Evolutionary conservation across 2,888 invertebrate genomes (phyloP), one percentile per base, ranked within the genome.

Genomic region (Apotomis turbidana): DNA sequence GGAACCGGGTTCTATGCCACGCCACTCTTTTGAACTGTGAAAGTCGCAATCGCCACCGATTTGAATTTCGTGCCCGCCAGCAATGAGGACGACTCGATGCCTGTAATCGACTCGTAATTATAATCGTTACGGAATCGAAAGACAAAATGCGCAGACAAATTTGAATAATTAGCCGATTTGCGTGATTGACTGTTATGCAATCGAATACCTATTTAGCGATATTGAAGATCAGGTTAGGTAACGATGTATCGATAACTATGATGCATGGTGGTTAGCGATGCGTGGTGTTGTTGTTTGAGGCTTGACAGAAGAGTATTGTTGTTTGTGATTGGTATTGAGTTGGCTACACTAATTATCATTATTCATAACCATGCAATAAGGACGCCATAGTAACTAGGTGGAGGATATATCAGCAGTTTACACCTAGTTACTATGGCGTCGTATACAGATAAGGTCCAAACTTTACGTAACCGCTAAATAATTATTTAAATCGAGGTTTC

Each of bases 101-200:
- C 49, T 10, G 67, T 68, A 68, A 68, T 68, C 67, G 67, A 36
- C 38, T 12, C 46, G 46, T 57, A 66, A 66, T 66, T 66, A 66
- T 57, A 5, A 66, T 66, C 27, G 66, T 66, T 66, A 66, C 66
- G 66, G 55, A 27, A 66, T 66, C 55, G 55, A 66, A 41, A n/a
- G 49, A 5, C 8, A 5, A 41, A 44, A 13, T 51, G 59, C 59
- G 67, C 59, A 36, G 51, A 68, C 67, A 51, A 49, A 68, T 49
- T n/a, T 12, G 49, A 38, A 68, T 41, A 59, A 68, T 59, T 68
- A 51, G n/a, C 5, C 57, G 59, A 51, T 68, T 41, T 38, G 58
- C 67, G 67, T 49, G 57, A 41, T 68, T 59, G 13, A 6, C 58
- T 68, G 51, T 68, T 68, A 58, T 38, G 58, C 38, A 58, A 59